Percentiles rank a stretch among this genome's conserved stretches.
These are phyloP conservation scores for Tetanocera ferruginea DNA, from an alignment of 2,888 invertebrate genomes.

Conservation along the genomic window DNA sequence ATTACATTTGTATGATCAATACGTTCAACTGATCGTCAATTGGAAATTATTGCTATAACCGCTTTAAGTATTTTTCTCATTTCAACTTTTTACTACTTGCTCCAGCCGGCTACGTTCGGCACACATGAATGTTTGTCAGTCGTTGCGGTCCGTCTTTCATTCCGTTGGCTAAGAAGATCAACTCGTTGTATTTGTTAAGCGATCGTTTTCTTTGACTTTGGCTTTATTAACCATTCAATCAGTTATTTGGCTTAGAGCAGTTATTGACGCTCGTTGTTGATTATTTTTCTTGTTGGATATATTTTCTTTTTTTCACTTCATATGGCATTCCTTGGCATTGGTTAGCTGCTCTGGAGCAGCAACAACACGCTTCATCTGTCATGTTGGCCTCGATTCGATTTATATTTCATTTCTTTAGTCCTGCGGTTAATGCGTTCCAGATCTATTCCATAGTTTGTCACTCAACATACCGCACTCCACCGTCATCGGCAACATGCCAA, in stretches of 20 bases:
- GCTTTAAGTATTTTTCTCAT: background rate
- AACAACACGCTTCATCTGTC: conserved; percentile 32
- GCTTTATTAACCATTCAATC: conserved; percentile 34
- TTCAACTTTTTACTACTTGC: background rate
- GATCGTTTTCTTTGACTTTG: conserved; percentile 20
- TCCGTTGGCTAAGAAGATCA: background rate
- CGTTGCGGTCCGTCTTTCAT: background rate
- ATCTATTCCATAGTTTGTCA: background rate
- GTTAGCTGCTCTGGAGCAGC: background rate
- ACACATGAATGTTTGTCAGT: no score
- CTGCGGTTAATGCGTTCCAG: conserved; percentile 24
- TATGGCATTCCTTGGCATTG: background rate
- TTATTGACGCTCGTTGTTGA: background rate
- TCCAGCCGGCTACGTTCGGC: background rate
- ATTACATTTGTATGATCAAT: conserved; percentile 31
- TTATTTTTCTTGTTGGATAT: background rate
- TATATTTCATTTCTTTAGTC: conserved; percentile 32
- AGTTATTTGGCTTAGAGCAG: conserved; percentile 28
- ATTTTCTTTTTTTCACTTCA: background rate
- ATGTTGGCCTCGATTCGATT: conserved; percentile 33
- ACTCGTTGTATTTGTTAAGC: conserved; percentile 13
- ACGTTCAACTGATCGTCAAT: conserved; percentile 28
- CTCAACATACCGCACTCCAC: background rate
- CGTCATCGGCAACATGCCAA: background rate
- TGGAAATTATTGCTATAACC: conserved; percentile 14